Evolutionary conservation across 2,888 invertebrate genomes (phyloP), one percentile per base, ranked within the genome.

Genomic region (Luperina nickerlii): DNA sequence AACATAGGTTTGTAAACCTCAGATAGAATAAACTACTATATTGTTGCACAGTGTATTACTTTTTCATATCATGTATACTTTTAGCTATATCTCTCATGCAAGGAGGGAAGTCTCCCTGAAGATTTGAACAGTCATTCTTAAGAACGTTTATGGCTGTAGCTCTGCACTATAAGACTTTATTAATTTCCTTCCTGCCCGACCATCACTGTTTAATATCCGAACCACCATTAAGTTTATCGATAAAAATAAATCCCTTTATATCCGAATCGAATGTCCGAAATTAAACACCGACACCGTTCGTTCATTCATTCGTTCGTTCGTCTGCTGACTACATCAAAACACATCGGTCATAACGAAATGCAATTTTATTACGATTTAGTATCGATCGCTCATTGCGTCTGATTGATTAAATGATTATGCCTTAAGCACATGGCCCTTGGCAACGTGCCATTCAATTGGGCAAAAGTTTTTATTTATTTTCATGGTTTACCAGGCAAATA

Each of bases 381-480:
- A 78, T 78, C 87, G 81, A 87, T 90, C 82, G 82, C 62, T 85
- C 85, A 85, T 86, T 88, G 85, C 71, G 77, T 78, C 81, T 90
- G 91, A 91, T 88, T 84, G 88, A 91, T 89, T 78, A 76, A 91
- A 88, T 84, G 88, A 91, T 89, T 78, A 76, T 76, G 69, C 63
- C 71, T 70, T 84, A 84, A 80, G 63, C 84, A 81, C 80, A 84
- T 87, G 85, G 88, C 87, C 88, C 57, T 73, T 86, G 84, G 89
- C 88, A 76, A 42, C 62, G 18, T 78, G 81, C 82, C 86, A 89
- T 81, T 79, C 73, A 81, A 81, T 86, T 78, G 79, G 69, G 65
- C 45, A 83, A 83, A 72, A 74, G 66, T 78, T 81, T 83, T 87
- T 84, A 72, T 79, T 75, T 82, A 75, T 77, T 82, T 75, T 32